Conservation (phyloP, 64 coral and sea anemone genomes). For the Astreopora myriophthalma region DNA sequence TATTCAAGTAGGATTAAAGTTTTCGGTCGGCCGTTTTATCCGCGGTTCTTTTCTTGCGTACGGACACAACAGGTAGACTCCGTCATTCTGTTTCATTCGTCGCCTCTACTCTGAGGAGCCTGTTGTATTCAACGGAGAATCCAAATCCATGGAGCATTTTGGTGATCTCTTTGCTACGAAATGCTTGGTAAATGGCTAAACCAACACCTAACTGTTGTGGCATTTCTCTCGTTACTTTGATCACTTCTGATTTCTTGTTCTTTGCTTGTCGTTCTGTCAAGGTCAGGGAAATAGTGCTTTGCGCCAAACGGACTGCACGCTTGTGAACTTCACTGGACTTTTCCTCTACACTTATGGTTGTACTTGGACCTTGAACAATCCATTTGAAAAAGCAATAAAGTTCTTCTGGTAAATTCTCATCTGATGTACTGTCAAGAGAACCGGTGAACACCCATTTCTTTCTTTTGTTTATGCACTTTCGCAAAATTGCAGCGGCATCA, state of each 20-base stretch:
- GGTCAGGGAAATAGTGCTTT: slow-evolving; percentile 14
- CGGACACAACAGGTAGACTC: too few relatives aligned
- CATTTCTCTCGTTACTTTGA: slow-evolving; percentile 15
- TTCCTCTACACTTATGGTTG: not conserved
- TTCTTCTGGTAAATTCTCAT: slow-evolving; percentile 34
- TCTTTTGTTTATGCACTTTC: slow-evolving; percentile 27
- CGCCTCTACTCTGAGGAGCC: slow-evolving; percentile 8
- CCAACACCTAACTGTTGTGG: slow-evolving; percentile 28
- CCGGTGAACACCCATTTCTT: slow-evolving; percentile 45
- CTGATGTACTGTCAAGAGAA: not conserved
- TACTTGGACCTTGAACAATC: slow-evolving; percentile 6
- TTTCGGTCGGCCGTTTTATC: too few relatives aligned
- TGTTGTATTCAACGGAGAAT: not conserved
- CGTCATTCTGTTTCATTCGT: slow-evolving; percentile 4
- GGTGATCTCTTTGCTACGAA: slow-evolving; percentile 19
- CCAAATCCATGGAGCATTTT: slow-evolving; percentile 15
- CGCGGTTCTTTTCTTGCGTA: too few relatives aligned
- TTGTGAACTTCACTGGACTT: slow-evolving; percentile 17
- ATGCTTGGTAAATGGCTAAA: slow-evolving; percentile 29
- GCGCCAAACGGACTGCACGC: slow-evolving; percentile 29
- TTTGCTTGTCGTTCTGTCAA: not conserved
- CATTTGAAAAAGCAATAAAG: slow-evolving; percentile 24
- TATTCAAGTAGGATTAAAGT: too few relatives aligned
- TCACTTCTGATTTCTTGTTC: slow-evolving; percentile 41
- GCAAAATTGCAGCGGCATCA: slow-evolving; percentile 16